Conservation (phyloP, 2,797 vertebrate species). For the Vultur gryphus region DNA sequence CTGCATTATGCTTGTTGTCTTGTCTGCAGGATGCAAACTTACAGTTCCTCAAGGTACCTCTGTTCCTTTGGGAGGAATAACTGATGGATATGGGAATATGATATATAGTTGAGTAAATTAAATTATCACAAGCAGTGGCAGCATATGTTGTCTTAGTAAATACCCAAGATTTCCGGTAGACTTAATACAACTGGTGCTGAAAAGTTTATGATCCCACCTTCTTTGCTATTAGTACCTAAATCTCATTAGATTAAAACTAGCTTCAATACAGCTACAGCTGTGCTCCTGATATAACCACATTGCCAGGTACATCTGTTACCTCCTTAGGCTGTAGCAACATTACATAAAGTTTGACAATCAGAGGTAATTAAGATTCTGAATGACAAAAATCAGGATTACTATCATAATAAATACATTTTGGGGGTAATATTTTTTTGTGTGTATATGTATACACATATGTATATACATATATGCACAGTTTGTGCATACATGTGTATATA, state of each 20-base stretch:
- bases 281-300: background rate
- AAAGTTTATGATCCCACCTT: background rate
- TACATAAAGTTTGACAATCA: background rate
- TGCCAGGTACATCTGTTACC: background rate
- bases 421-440: background rate
- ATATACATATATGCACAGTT: background rate
- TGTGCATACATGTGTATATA: background rate
- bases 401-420: background rate
- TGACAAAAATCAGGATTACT: background rate
- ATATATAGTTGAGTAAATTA: background rate
- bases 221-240: background rate
- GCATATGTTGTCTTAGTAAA: background rate
- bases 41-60: background rate
- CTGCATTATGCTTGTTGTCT: background rate
- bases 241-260: background rate
- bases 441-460: accelerated
- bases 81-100: background rate
- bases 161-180: background rate
- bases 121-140: background rate
- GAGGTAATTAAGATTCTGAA: background rate
- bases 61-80: background rate
- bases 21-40: background rate
- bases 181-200: background rate
- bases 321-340: background rate
- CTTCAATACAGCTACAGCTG: background rate